A percentile compares a stretch with the other conserved stretches of the same genome.
These are phyloP conservation scores for Cerastis rubricosa DNA, from an alignment of 2,888 invertebrate species.

Conservation along the genomic window DNA sequence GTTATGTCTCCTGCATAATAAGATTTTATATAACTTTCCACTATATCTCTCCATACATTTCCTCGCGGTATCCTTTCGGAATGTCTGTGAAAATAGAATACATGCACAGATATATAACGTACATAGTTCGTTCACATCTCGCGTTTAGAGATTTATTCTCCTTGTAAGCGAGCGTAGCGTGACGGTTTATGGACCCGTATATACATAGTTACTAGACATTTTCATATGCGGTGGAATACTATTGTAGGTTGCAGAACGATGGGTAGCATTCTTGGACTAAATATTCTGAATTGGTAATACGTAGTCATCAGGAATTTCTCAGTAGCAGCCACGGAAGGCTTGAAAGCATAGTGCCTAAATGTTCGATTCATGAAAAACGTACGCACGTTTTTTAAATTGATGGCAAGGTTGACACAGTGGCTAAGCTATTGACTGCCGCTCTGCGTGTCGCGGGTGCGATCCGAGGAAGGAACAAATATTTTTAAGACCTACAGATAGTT, in stretches of 20 bases:
- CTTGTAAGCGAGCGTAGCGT: constrained; percentile 27
- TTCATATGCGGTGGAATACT: constrained; percentile 18
- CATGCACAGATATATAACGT: constrained; percentile 1
- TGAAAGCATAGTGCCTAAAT: no score
- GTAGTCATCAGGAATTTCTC: background rate
- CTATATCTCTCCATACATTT: constrained; percentile 10
- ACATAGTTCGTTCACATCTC: constrained; percentile 27
- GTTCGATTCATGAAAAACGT: no score
- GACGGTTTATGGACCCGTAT: constrained; percentile 3
- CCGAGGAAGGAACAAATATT: no score
- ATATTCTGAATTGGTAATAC: background rate
- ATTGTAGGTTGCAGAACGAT: background rate
- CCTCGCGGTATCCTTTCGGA: background rate
- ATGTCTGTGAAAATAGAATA: constrained; percentile 26
- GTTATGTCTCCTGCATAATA: background rate
- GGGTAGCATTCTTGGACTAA: background rate
- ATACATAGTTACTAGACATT: constrained; percentile 19
- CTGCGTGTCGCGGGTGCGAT: no score
- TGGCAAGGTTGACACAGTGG: no score
- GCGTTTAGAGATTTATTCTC: constrained; percentile 40
- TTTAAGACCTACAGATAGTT: no score
- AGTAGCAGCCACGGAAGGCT: no score
- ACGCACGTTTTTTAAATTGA: no score
- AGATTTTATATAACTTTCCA: background rate
- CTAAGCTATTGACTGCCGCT: no score